A percentile compares a stretch with the other conserved stretches of the same genome.
Conservation (phyloP, 2,888 invertebrate species). For the Lysandra coridon region DNA sequence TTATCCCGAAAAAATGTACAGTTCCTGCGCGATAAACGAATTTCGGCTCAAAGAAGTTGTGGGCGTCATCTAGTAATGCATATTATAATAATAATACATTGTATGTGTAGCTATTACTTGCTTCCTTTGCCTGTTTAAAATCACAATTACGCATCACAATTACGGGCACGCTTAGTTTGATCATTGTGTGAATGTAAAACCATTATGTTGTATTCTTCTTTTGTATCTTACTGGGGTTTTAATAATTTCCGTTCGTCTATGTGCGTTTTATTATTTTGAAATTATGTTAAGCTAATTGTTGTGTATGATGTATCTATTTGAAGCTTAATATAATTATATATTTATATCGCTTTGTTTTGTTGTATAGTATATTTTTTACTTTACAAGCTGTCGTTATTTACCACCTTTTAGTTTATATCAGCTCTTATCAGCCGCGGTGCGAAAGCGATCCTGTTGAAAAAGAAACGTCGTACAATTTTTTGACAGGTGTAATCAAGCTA, state of each 20-base stretch:
- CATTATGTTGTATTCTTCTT: conserved; percentile 9
- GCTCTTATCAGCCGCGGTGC: not conserved
- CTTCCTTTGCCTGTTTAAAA: not conserved
- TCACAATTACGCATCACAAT: not conserved
- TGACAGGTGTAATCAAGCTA: conserved; percentile 23
- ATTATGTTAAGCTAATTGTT: not conserved
- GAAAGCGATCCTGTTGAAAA: not conserved
- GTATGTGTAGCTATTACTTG: not conserved
- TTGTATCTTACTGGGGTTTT: not conserved
- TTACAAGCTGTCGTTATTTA: not conserved
- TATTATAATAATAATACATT: not conserved
- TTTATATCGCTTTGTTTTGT: too few relatives aligned
- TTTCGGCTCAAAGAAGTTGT: too few relatives aligned
- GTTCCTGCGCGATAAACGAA: too few relatives aligned
- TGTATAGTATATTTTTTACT: too few relatives aligned
- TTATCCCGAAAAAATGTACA: too few relatives aligned
- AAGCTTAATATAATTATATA: not conserved
- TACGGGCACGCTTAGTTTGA: not conserved
- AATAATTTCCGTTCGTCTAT: not conserved
- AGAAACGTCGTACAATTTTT: not conserved
- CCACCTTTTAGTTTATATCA: not conserved
- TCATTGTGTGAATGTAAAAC: not conserved
- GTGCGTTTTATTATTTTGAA: not conserved
- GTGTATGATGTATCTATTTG: not conserved
- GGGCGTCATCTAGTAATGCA: too few relatives aligned